phyloP scores from a whole-genome alignment of 1,140 invertebrate species.

The Oscheius sp. region DNA sequence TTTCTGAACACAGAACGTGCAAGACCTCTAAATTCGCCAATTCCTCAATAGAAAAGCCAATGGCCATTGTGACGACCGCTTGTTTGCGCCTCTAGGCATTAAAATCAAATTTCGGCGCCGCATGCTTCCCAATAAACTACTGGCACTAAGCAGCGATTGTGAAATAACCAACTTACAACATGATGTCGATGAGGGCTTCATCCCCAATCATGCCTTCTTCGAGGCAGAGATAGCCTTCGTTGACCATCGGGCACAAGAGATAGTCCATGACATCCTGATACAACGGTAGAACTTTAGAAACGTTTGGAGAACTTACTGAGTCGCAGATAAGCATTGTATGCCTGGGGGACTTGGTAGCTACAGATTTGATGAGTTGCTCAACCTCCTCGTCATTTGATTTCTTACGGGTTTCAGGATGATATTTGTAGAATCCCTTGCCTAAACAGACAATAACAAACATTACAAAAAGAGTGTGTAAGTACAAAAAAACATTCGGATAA shows the following conservation, averaged over 20 bases:
- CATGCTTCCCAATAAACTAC: background rate
- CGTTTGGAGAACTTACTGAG: slow-evolving; percentile 11
- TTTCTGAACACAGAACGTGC: no score
- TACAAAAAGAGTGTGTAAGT: no score
- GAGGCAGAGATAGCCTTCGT: slow-evolving; percentile 61
- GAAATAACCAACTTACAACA: slow-evolving; percentile 49
- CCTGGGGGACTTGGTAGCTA: background rate
- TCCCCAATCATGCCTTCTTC: slow-evolving; percentile 59
- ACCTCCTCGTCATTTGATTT: slow-evolving; percentile 30
- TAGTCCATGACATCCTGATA: slow-evolving; percentile 61
- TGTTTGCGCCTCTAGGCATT: background rate
- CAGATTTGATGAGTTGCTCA: slow-evolving; percentile 13
- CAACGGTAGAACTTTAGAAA: background rate
- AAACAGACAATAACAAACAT: background rate
- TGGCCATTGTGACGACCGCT: no score
- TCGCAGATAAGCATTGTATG: slow-evolving; percentile 6
- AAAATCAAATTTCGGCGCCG: no score
- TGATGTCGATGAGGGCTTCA: slow-evolving; percentile 39
- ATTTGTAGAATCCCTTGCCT: slow-evolving; percentile 36
- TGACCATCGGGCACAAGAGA: slow-evolving; percentile 58
- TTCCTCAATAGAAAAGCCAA: no score
- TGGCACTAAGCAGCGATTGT: background rate
- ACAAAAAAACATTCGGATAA: background rate
- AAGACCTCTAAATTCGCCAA: no score
- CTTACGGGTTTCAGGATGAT: slow-evolving; percentile 23